Percentiles rank a stretch among this genome's conserved stretches.
Conservation (phyloP, 2,888 invertebrate genomes). For the Apomyelois bistriatella region DNA sequence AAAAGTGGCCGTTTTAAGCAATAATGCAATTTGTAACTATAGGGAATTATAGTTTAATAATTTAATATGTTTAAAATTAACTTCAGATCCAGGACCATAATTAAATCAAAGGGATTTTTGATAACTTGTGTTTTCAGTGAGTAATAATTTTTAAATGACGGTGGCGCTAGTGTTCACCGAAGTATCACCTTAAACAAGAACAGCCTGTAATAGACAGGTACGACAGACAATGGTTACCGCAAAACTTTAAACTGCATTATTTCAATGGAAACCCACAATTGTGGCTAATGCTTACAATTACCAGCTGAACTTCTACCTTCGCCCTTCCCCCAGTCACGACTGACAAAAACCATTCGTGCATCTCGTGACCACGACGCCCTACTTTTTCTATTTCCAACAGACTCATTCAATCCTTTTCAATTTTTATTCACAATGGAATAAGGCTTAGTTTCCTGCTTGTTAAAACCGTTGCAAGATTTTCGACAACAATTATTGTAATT, state of each 20-base stretch:
- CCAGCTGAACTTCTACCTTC: constrained; percentile 49
- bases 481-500: constrained; percentile 27
- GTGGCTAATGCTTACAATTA: constrained; percentile 51
- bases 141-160: not conserved
- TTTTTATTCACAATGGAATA: constrained; percentile 30
- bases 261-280: constrained; percentile 40
- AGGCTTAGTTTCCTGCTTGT: constrained; percentile 27
- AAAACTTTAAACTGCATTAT: constrained; percentile 13
- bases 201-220: constrained; percentile 6
- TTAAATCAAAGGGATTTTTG: too few relatives aligned
- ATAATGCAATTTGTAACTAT: too few relatives aligned
- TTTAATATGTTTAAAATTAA: too few relatives aligned
- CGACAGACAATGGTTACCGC: constrained; percentile 12
- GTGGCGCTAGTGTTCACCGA: too few relatives aligned
- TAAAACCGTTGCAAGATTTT: constrained; percentile 26
- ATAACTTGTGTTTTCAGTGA: not conserved
- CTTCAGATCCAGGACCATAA: too few relatives aligned
- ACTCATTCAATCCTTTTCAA: constrained; percentile 22
- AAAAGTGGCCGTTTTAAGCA: too few relatives aligned
- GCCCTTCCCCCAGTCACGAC: constrained; percentile 49
- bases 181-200: not conserved
- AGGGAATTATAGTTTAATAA: too few relatives aligned
- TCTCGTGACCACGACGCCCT: constrained; percentile 56
- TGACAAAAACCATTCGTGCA: constrained; percentile 34
- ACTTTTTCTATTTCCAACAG: constrained; percentile 46